Evolutionary conservation across 2,888 invertebrate species (phyloP).

Genomic region (Drosophila barbarae): DNA sequence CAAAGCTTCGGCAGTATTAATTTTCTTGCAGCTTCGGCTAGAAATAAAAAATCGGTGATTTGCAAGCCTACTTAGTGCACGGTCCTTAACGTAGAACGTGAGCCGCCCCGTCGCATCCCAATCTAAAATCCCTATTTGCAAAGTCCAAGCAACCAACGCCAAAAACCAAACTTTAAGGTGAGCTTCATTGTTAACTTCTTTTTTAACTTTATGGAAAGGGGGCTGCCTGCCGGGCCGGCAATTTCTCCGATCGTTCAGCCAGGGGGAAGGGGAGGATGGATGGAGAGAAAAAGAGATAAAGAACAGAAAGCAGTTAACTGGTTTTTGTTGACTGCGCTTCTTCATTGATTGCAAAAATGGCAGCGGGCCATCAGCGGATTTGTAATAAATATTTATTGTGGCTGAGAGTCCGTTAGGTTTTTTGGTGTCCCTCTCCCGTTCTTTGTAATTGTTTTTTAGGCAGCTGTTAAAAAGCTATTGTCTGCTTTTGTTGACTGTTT

Average conservation of each 20-base stretch:
- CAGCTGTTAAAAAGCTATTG: conserved; percentile 38
- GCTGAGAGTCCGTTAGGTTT: conserved; percentile 46
- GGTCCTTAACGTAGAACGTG: conserved; percentile 2
- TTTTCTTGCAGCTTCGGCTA: neutral
- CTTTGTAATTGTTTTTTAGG: conserved; percentile 22
- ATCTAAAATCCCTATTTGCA: neutral
- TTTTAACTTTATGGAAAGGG: neutral
- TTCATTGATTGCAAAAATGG: conserved; percentile 39
- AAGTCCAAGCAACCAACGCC: conserved; percentile 15
- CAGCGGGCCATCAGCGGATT: conserved; percentile 33
- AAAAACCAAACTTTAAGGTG: conserved; percentile 24
- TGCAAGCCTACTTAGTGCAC: conserved; percentile 1
- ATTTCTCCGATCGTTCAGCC: conserved; percentile 3
- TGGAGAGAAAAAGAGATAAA: conserved; percentile 12
- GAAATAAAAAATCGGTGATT: neutral
- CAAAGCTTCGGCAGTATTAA: conserved; percentile 4
- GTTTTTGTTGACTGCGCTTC: conserved; percentile 51
- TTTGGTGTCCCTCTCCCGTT: conserved; percentile 3
- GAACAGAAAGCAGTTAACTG: conserved; percentile 43
- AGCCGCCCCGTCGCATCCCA: conserved; percentile 4
- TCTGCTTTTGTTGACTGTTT: conserved; percentile 26
- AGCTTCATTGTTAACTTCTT: conserved; percentile 3
- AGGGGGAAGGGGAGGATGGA: neutral
- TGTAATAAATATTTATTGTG: conserved; percentile 69
- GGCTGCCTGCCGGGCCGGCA: conserved; percentile 3